Base-by-base conservation (phyloP, 2,113 vertebrate genomes). In the Gobio gobio region DNA sequence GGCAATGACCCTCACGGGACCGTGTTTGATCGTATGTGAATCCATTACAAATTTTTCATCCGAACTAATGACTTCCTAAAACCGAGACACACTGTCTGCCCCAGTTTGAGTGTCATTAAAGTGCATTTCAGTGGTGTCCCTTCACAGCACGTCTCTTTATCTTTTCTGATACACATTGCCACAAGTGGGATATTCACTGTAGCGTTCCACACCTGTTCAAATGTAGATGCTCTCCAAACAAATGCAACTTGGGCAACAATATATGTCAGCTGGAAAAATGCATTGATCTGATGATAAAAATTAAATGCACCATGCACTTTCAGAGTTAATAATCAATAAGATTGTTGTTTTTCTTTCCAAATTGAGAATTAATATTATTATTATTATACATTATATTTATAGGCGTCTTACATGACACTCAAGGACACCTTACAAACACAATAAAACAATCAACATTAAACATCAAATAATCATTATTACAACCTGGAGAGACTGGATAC, bases 81-180 rank as follows among this genome's bases (percentile, higher is more conserved):
- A 47, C 73, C 14, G 6, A 76, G 40, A 85, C 5, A 9, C 54
- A 70, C 76, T 40, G 26, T 70, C 49, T 77, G 61, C 36, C 72
- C 86, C 61, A 82, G 72, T 82, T 85, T 78, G 54, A 72, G 73
- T 68, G 47, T 68, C 59, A 64, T 43, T 33, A 64, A 26, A 70
- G 26, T 45, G 63, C 76, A 16, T 51, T 63, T 33, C 43, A 33
- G 43, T 22, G 29, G 43, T 8, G 4, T 24, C 40, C n/a, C 36
- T 49, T 33, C 26, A 22, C 43, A 63, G 45, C 61, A 81, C 1
- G 10, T 64, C 59, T 81, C 22, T 73, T 47, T 73, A 73, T 79
- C 22, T 80, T 80, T 47, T 56, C 18, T 64, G 13, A 51, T 29
- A 45, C 58, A 63, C 58, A 81, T 51, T 26, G 16, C n/a, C 77